Conservation (phyloP, 1,140 invertebrate species). For the Calosoma granatense region DNA sequence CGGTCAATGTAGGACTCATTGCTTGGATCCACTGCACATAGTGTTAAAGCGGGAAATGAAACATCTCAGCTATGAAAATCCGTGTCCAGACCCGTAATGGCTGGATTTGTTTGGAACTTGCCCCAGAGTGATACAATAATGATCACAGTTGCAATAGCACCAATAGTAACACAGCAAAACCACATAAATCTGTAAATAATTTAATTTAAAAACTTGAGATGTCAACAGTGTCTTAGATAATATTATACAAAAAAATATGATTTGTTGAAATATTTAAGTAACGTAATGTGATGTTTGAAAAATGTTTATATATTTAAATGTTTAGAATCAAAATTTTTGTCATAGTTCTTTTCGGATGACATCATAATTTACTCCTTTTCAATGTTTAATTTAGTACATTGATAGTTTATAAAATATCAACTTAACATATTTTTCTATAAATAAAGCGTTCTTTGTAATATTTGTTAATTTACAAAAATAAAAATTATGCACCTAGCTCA, state of each 20-base stretch:
- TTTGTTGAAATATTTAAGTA: constrained; percentile 6
- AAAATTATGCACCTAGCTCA: background rate
- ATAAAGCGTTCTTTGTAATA: too few relatives aligned
- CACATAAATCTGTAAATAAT: constrained; percentile 53
- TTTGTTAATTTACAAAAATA: too few relatives aligned
- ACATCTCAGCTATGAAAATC: constrained; percentile 45
- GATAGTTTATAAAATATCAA: background rate
- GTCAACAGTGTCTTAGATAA: background rate
- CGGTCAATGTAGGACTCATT: background rate
- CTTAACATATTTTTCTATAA: background rate
- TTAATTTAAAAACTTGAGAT: constrained; percentile 7
- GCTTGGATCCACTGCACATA: background rate
- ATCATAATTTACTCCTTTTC: background rate
- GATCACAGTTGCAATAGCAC: constrained; percentile 51
- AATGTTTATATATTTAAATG: background rate
- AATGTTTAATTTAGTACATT: background rate
- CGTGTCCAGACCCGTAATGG: constrained; percentile 62
- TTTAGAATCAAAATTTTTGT: background rate
- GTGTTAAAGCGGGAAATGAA: background rate
- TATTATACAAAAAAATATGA: background rate
- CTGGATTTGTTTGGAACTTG: constrained; percentile 70
- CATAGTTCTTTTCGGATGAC: background rate
- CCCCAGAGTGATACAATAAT: constrained; percentile 64
- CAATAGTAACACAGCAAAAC: constrained; percentile 56
- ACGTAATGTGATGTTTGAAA: constrained; percentile 10